These are phyloP conservation scores for Amyelois transitella DNA, from an alignment of 1,140 invertebrate species.

Conservation along the genomic window DNA sequence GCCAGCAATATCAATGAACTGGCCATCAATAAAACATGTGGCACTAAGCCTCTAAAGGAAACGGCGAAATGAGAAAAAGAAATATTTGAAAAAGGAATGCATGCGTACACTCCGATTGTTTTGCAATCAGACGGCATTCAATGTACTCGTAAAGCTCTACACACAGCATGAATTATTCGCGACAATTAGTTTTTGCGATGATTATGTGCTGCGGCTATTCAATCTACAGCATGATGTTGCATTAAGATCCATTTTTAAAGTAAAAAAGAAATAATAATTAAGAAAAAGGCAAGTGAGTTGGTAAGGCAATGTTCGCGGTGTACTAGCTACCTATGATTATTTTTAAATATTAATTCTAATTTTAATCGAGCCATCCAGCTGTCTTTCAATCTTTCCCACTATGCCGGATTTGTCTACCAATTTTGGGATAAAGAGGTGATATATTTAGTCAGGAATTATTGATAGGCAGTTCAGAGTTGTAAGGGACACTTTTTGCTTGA, in stretches of 20 bases:
- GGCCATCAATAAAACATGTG: slow-evolving; percentile 73
- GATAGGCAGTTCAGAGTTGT: no score
- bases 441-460: no score
- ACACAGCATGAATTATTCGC: slow-evolving; percentile 60
- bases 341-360: no score
- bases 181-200: slow-evolving; percentile 33
- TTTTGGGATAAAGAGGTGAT: no score
- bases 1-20: slow-evolving; percentile 72
- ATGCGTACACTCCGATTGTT: slow-evolving; percentile 62
- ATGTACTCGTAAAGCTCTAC: slow-evolving; percentile 52
- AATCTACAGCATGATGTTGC: neutral
- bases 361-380: no score
- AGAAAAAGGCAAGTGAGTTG: no score
- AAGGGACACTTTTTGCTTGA: neutral
- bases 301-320: no score
- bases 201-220: neutral
- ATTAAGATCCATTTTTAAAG: neutral
- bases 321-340: no score
- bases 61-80: slow-evolving; percentile 71
- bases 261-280: no score
- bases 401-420: no score
- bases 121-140: slow-evolving; percentile 66
- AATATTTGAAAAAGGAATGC: slow-evolving; percentile 69
- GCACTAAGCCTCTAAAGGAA: slow-evolving; percentile 69
- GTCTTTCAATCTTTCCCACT: no score